phyloP scores from a whole-genome alignment of 1,140 invertebrate genomes.

The Apis cerana region DNA sequence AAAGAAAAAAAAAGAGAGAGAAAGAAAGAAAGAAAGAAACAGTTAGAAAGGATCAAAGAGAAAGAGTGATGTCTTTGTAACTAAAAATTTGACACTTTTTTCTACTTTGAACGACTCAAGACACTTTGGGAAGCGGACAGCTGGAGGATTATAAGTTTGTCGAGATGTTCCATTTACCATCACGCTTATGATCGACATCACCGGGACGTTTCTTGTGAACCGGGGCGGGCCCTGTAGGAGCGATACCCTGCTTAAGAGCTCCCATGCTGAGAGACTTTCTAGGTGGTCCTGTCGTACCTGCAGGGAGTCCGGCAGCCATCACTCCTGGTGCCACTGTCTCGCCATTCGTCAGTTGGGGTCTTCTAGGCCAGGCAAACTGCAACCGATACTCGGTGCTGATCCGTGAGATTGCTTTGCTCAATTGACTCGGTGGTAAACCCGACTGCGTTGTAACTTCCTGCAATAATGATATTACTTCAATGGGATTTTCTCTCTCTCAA shows the following conservation, averaged over 20 bases:
- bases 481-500: too few relatives aligned
- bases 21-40: background rate
- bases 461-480: background rate
- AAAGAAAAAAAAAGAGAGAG: too few relatives aligned
- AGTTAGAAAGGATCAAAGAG: background rate
- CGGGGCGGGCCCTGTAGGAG: constrained; percentile 80
- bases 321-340: constrained; percentile 78
- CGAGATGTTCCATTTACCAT: constrained; percentile 65
- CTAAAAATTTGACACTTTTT: background rate
- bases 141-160: constrained; percentile 6
- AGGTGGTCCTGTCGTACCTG: constrained; percentile 82
- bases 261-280: constrained; percentile 93
- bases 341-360: constrained; percentile 82
- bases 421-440: constrained; percentile 81
- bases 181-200: constrained; percentile 78
- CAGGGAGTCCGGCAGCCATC: constrained; percentile 76
- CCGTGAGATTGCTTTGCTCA: constrained; percentile 87
- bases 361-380: constrained; percentile 91
- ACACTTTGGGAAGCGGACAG: background rate
- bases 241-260: constrained; percentile 86
- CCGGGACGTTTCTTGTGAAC: constrained; percentile 85
- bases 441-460: constrained; percentile 80
- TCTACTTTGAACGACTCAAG: background rate
- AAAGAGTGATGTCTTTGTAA: background rate
- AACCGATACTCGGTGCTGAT: constrained; percentile 93